Conservation (phyloP, 2,113 vertebrate genomes). For the Trogon surrucura region DNA sequence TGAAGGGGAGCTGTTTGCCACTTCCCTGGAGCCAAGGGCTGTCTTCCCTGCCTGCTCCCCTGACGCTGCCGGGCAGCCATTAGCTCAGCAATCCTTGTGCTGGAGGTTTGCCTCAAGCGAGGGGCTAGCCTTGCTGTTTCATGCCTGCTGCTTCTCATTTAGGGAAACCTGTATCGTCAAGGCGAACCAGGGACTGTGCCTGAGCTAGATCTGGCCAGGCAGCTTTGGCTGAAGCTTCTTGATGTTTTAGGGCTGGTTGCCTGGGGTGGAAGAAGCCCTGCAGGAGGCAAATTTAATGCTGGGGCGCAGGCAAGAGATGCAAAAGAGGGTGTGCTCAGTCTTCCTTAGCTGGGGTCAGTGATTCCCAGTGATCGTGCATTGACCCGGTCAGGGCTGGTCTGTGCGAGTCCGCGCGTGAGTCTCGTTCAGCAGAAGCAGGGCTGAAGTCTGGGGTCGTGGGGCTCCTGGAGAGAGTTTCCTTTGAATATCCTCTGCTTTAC, state of each 20-base stretch:
- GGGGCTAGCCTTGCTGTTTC: neutral
- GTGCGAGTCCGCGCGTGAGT: rapidly evolving
- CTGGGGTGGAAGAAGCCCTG: neutral
- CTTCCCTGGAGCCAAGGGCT: neutral
- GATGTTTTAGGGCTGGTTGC: neutral
- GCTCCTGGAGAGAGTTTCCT: neutral
- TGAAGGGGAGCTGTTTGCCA: neutral
- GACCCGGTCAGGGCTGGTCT: neutral
- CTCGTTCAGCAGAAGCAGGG: neutral
- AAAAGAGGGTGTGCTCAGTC: rapidly evolving
- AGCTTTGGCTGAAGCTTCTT: neutral
- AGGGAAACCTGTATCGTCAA: rapidly evolving
- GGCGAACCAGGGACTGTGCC: neutral
- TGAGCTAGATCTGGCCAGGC: neutral
- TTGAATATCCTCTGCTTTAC: neutral
- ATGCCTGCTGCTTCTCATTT: rapidly evolving
- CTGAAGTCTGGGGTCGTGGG: neutral
- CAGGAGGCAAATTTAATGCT: neutral
- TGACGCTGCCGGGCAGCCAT: neutral
- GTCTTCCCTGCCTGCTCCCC: neutral
- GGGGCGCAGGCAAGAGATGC: neutral
- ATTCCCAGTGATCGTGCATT: rapidly evolving
- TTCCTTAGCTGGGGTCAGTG: rapidly evolving
- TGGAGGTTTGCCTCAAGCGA: neutral
- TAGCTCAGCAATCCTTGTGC: rapidly evolving